Evolutionary conservation across 2,888 invertebrate species (phyloP).

Genomic region (Autographa gamma): DNA sequence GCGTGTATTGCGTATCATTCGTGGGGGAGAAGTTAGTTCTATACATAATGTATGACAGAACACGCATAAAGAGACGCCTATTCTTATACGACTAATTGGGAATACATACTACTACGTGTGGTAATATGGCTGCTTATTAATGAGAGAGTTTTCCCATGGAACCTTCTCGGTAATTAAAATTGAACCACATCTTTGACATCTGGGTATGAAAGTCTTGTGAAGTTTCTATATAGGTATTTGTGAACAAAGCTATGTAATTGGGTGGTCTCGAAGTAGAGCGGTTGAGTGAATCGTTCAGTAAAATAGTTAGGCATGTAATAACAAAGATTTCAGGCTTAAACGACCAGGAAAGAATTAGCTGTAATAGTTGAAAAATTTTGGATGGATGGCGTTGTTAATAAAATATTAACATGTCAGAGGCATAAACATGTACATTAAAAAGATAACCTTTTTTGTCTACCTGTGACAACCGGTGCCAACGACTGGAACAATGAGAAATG

Average conservation of each 20-base stretch:
- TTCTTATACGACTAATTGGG: constrained; percentile 32
- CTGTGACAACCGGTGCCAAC: not conserved
- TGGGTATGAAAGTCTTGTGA: too few relatives aligned
- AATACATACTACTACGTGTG: constrained; percentile 23
- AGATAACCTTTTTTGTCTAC: not conserved
- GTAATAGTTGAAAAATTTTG: too few relatives aligned
- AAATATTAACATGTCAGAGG: not conserved
- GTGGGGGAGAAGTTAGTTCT: constrained; percentile 39
- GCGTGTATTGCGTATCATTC: constrained; percentile 29
- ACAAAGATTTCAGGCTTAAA: too few relatives aligned
- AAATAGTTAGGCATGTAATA: too few relatives aligned
- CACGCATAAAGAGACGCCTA: constrained; percentile 25
- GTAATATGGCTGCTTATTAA: constrained; percentile 15
- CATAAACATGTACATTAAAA: constrained; percentile 1
- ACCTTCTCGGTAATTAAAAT: not conserved
- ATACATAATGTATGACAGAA: constrained; percentile 37
- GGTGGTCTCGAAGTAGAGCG: too few relatives aligned
- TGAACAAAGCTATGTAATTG: too few relatives aligned
- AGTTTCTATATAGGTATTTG: too few relatives aligned
- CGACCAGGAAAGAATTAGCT: too few relatives aligned
- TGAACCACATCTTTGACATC: too few relatives aligned
- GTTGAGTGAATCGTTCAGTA: too few relatives aligned
- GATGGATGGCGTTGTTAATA: not conserved
- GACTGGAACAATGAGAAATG: not conserved
- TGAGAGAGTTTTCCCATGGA: not conserved